phyloP scores from a whole-genome alignment of 2,888 invertebrate genomes.

The Brachylomia viminalis region DNA sequence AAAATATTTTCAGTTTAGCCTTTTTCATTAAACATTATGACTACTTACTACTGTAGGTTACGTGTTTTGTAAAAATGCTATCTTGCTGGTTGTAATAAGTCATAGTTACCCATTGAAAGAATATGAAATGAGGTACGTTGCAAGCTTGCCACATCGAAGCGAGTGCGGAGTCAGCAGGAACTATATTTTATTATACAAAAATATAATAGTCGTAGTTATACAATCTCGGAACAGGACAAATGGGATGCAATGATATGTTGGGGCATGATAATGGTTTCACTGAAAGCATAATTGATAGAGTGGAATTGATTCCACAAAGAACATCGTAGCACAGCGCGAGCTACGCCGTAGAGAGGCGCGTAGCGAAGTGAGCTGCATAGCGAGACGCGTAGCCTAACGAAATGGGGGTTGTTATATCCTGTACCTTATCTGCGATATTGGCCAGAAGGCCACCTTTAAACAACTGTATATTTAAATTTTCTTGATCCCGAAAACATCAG shows the following conservation, averaged over 20 bases:
- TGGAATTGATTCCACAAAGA: background rate
- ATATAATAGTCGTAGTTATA: background rate
- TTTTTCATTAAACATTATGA: constrained; percentile 11
- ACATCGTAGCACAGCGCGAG: constrained; percentile 7
- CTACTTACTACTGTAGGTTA: constrained; percentile 2
- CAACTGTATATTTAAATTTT: background rate
- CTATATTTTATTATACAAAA: constrained; percentile 22
- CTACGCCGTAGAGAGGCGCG: constrained; percentile 40
- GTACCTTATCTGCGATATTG: background rate
- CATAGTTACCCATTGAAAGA: constrained; percentile 55
- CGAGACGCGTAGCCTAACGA: background rate
- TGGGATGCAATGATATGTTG: background rate
- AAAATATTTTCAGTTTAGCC: constrained; percentile 10
- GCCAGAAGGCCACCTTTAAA: background rate
- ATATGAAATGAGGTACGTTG: constrained; percentile 55
- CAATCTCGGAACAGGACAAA: background rate
- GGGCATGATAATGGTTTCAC: background rate
- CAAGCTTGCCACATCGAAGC: constrained; percentile 27
- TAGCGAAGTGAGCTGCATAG: constrained; percentile 9
- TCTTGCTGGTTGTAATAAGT: constrained; percentile 47
- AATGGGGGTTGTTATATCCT: background rate
- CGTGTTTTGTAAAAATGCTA: constrained; percentile 48
- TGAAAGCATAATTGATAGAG: constrained; percentile 11
- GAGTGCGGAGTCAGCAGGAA: constrained; percentile 5
- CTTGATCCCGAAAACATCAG: background rate